Base-by-base conservation (phyloP, 2,113 vertebrate genomes). In the Eulemur rufifrons region DNA sequence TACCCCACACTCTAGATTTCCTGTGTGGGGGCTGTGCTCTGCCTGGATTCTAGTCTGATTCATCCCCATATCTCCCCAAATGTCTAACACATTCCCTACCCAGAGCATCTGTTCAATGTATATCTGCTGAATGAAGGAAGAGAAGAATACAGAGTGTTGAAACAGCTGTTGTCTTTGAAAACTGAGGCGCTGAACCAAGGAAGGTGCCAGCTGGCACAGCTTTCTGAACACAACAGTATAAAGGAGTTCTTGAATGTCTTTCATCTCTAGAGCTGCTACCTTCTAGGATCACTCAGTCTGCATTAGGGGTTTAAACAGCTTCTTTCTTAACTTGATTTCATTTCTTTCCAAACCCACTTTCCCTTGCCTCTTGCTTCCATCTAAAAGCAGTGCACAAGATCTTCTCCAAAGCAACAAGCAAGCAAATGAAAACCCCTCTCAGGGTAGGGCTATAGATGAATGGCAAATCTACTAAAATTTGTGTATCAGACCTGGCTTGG, bases 81-180 rank as follows among this genome's bases (percentile, higher is more conserved):
- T 89, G 96, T 97, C 96, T 97, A 84, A 91, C 89, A 93, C 69
- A 69, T 93, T 96, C 66, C 63, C 83, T 71, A 86, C 64, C 61
- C 71, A 89, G 56, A 97, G 84, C 89, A 97, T 80, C 92, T 97
- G 97, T 81, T 96, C 89, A 47, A n/a, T 84, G 76, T 93, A 29
- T 73, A 96, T 84, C 63, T 95, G 97, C 37, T 96, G 86, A 95
- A 89, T 96, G 96, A 93, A 96, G 80, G 76, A 89, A 89, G 63
- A 96, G 52, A 82, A 78, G 86, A 81, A 64, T 45, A 81, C 42
- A 45, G 80, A 66, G 54, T 71, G 69, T 89, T 69, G 95, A 86
- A 97, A 95, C 86, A 97, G 95, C 86, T 97, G 95, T 66, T 0
- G 0, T 93, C 94, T 95, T 95, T 91, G 47, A 95, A 94, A 92